Conservation (phyloP, 53 echinoderm and acorn worm genomes). For the Actinopyga echinites region DNA sequence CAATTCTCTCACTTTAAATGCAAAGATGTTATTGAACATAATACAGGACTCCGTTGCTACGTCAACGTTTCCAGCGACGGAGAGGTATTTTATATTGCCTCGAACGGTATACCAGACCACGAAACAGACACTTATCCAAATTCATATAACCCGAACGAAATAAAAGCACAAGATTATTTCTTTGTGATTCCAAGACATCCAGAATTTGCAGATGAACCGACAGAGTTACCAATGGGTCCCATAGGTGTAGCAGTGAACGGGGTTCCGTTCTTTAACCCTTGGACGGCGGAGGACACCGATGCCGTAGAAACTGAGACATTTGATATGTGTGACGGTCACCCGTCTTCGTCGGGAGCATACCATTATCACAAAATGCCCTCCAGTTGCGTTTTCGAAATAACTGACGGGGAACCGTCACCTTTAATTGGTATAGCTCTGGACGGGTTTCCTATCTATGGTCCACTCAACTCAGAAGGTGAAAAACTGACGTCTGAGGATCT, state of each 20-base stretch:
- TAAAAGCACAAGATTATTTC: not conserved
- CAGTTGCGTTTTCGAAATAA: not conserved
- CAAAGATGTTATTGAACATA: not conserved
- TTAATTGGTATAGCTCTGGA: constrained; percentile 27
- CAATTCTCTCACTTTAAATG: no score
- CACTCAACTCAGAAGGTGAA: constrained; percentile 8
- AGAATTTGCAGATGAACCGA: constrained; percentile 3
- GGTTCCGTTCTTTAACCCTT: constrained; percentile 23
- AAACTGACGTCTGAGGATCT: constrained; percentile 22
- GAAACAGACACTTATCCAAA: not conserved
- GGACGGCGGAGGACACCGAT: not conserved
- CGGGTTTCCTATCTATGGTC: constrained; percentile 41
- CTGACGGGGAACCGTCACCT: not conserved
- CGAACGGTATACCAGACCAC: constrained; percentile 26
- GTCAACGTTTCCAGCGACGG: not conserved
- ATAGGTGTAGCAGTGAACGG: constrained; percentile 35
- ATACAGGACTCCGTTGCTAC: not conserved
- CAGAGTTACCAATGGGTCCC: not conserved
- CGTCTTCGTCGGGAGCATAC: not conserved
- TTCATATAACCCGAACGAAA: not conserved
- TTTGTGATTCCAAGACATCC: not conserved
- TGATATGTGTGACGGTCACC: constrained; percentile 24
- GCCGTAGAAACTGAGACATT: not conserved
- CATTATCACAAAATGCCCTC: not conserved
- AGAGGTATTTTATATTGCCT: not conserved